Conservation (phyloP, 2,113 vertebrate species). For the Pluvialis apricaria region DNA sequence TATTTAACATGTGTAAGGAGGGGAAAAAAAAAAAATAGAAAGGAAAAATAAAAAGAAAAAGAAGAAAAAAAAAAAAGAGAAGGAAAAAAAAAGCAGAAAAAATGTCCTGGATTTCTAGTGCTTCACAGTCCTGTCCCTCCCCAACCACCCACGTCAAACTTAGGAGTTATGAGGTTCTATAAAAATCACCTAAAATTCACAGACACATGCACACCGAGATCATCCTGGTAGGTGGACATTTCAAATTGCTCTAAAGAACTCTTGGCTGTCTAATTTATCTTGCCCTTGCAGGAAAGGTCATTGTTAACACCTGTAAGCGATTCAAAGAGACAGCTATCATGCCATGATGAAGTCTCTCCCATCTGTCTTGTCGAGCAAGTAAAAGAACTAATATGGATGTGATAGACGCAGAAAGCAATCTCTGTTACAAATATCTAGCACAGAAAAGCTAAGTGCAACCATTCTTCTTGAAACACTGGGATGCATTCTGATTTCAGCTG, state of each 20-base stretch:
- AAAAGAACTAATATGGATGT: neutral
- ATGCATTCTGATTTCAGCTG: neutral
- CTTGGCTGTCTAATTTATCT: conserved; percentile 1
- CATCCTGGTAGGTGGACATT: neutral
- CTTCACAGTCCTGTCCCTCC: neutral
- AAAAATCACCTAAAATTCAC: conserved; percentile 9
- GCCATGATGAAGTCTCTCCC: neutral
- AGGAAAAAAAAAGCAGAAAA: neutral
- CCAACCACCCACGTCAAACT: neutral
- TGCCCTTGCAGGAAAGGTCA: neutral
- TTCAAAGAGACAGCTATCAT: neutral
- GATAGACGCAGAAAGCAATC: neutral
- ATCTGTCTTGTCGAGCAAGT: neutral
- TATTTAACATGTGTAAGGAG: neutral
- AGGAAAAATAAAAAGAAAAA: neutral
- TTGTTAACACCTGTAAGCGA: neutral
- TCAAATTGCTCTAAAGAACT: neutral
- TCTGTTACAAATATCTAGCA: neutral
- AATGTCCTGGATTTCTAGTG: neutral
- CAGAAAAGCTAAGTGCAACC: neutral
- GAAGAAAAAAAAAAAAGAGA: fast-evolving
- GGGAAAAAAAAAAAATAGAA: too few species aligned
- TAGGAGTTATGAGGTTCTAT: neutral
- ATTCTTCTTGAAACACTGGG: neutral
- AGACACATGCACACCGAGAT: neutral